These are phyloP conservation scores for Cryptoprocta ferox DNA, from an alignment of 2,797 vertebrate genomes.

Conservation along the genomic window DNA sequence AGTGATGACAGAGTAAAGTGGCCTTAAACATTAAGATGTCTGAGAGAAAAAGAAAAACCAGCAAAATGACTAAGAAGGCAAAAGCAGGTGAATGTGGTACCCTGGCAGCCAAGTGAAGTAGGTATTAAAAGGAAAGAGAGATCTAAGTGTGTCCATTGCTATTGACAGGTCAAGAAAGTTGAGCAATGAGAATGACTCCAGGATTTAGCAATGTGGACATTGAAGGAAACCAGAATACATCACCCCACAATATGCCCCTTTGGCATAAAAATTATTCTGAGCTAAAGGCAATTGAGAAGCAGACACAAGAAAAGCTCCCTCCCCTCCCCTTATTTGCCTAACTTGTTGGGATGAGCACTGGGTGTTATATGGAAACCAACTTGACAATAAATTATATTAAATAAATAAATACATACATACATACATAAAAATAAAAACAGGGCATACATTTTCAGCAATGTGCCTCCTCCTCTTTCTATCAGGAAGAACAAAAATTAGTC, in stretches of 20 bases:
- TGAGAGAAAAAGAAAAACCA: background rate
- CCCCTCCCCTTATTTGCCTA: too few species aligned
- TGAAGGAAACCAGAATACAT: background rate
- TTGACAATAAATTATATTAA: too few species aligned
- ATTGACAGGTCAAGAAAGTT: background rate
- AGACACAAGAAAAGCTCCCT: background rate
- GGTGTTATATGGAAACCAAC: too few species aligned
- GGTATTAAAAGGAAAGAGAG: background rate
- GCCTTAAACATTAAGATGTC: background rate
- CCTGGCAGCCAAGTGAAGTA: background rate
- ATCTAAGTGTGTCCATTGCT: background rate
- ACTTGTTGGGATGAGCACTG: too few species aligned
- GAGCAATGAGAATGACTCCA: background rate
- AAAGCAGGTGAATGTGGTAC: background rate
- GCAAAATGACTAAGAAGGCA: background rate
- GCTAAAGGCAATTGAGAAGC: background rate
- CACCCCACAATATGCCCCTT: background rate
- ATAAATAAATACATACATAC: too few species aligned
- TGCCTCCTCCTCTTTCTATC: background rate
- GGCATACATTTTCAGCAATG: background rate
- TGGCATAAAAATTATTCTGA: background rate
- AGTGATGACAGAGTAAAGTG: background rate
- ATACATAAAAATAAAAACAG: background rate
- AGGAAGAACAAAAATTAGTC: background rate
- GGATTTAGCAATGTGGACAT: background rate